Evolutionary conservation across 2,888 invertebrate genomes (phyloP), one percentile per base, ranked within the genome.

Genomic region (Pyrrhia umbra): DNA sequence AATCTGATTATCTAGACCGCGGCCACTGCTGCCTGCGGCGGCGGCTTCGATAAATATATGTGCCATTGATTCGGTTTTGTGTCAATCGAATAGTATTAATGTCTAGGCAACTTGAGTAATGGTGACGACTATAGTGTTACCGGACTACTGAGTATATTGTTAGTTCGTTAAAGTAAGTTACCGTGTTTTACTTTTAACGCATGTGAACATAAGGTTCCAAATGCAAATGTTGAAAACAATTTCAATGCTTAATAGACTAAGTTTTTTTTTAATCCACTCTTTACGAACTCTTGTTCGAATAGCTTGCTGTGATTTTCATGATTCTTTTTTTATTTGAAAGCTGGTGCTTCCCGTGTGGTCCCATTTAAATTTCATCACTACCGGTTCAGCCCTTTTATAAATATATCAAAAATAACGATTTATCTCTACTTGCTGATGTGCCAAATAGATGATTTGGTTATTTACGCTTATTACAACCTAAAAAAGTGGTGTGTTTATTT

Each of bases 1-100:
- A 81, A 85, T 84, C 73, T 72, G 81, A 83, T 83, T 83, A 85
- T 75, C 75, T 75, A 66, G 74, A 71, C 64, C 71, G 64, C 57
- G 45, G 65, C 68, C 65, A 73, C 57, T 66, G 58, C 58, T 63
- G 81, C 70, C 73, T 56, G 57, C 67, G 77, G 75, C 73, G 51
- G 60, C 71, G 59, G 55, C 40, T 46, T 37, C 40, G 54, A 58
- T 73, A 62, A 30, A 70, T 71, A 69, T 69, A 76, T 69, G 68
- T 64, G 64, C 70, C 65, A 75, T 75, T 76, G 68, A 77, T 70
- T 77, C 50, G 46, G 54, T 75, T 79, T 70, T 75, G 58, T 71
- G 79, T 75, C 80, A 73, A 68, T 75, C 58, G 55, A 43, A 69
- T 64, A 52, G 69, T 70, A 71, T 72, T 83, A 72, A 78, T 70